phyloP scores from a whole-genome alignment of 2,888 invertebrate genomes.

The Drosophila fulvimacula region DNA sequence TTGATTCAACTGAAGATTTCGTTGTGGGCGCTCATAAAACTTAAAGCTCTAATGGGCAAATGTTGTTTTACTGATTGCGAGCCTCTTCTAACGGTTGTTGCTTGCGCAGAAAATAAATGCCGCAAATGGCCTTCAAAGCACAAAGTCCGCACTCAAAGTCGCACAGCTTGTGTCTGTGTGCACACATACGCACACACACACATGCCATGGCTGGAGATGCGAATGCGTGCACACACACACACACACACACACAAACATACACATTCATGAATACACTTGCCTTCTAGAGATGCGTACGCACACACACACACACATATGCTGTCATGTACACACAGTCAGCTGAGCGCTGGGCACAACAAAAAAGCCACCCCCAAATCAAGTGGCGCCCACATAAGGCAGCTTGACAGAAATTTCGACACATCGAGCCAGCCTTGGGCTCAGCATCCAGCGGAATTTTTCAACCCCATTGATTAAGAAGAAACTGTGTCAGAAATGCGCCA shows the following conservation, averaged over 20 bases:
- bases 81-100: conserved; percentile 37
- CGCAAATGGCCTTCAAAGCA: conserved; percentile 53
- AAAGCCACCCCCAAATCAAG: conserved; percentile 50
- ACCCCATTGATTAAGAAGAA: conserved; percentile 56
- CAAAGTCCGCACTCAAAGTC: conserved; percentile 28
- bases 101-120: conserved; percentile 27
- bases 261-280: not conserved
- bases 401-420: conserved; percentile 43
- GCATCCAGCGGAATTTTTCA: conserved; percentile 61
- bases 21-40: not conserved
- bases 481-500: conserved; percentile 55
- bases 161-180: conserved; percentile 22
- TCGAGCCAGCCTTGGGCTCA: conserved; percentile 13
- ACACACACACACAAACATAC: not conserved
- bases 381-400: conserved; percentile 16
- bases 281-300: conserved; percentile 5
- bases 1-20: conserved; percentile 27
- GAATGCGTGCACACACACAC: not conserved
- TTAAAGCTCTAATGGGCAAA: conserved; percentile 14
- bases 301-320: not conserved
- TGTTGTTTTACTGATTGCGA: conserved; percentile 12
- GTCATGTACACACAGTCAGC: conserved; percentile 29
- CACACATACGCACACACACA: not conserved
- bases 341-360: conserved; percentile 47
- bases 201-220: not conserved